These are phyloP conservation scores for Solenopsis invicta DNA, from an alignment of 1,140 invertebrate species.

Conservation along the genomic window DNA sequence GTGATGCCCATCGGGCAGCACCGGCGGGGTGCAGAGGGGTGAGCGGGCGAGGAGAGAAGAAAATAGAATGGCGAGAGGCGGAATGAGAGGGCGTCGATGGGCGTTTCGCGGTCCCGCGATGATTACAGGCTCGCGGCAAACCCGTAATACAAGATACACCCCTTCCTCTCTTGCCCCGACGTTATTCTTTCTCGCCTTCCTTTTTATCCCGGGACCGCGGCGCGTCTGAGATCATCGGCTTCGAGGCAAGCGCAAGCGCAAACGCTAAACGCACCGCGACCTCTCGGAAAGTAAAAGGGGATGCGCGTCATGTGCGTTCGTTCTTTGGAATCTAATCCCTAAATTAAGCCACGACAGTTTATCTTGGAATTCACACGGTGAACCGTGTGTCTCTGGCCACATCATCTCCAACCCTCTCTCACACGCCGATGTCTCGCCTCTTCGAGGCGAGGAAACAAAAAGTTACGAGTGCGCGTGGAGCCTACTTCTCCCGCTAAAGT, in stretches of 20 bases:
- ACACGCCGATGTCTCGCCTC: no score
- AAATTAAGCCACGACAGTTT: not conserved
- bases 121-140: slow-evolving; percentile 85
- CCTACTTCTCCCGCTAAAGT: not conserved
- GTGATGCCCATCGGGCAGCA: slow-evolving; percentile 59
- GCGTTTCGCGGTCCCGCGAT: slow-evolving; percentile 86
- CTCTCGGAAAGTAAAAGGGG: not conserved
- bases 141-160: slow-evolving; percentile 85
- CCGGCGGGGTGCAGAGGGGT: not conserved
- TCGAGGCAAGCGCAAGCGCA: no score
- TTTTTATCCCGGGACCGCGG: not conserved
- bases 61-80: slow-evolving; percentile 76
- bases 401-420: not conserved
- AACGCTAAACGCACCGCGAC: not conserved
- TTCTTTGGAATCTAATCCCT: not conserved
- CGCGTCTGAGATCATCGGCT: not conserved
- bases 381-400: not conserved
- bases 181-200: slow-evolving; percentile 59
- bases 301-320: not conserved
- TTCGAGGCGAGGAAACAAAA: not conserved
- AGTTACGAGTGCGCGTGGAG: not conserved
- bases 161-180: slow-evolving; percentile 62
- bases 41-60: slow-evolving; percentile 68
- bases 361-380: no score
- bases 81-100: slow-evolving; percentile 84